Conservation (phyloP, 2,113 vertebrate genomes). For the Lagopus leucura region DNA sequence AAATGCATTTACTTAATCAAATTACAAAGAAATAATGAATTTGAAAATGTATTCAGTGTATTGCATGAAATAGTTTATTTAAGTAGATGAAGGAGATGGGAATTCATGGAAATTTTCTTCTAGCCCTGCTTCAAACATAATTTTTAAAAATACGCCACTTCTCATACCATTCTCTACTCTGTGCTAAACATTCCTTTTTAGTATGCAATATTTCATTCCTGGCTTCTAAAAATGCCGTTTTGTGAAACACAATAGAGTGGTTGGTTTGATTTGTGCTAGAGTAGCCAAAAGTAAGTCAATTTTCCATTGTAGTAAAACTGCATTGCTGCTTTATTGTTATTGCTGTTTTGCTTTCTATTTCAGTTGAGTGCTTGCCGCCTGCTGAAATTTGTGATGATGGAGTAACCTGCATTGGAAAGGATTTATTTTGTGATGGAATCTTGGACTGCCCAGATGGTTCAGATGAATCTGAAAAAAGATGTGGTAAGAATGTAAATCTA, state of each 20-base stretch:
- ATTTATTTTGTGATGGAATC: conserved; percentile 82
- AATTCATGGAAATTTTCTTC: neutral
- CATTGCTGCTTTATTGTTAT: conserved; percentile 1
- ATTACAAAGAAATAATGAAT: neutral
- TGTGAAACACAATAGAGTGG: neutral
- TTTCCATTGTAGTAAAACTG: neutral
- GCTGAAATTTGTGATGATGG: conserved; percentile 70
- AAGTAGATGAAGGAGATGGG: neutral
- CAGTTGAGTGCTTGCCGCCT: conserved; percentile 63
- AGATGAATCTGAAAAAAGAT: conserved; percentile 76
- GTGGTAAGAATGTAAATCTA: conserved; percentile 74
- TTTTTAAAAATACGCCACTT: neutral
- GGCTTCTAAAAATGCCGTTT: conserved; percentile 31
- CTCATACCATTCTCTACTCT: neutral
- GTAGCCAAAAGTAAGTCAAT: neutral
- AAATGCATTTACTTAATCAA: neutral
- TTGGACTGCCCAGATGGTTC: conserved; percentile 77
- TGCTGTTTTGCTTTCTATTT: conserved; percentile 37
- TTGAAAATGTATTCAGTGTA: neutral
- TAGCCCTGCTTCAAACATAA: neutral
- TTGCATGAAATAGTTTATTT: neutral
- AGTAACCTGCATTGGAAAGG: conserved; percentile 58
- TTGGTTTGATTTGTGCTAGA: conserved; percentile 26
- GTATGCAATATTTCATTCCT: neutral
- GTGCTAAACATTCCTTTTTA: neutral